phyloP scores from a whole-genome alignment of 2,888 invertebrate species.

The Chironomus riparius region DNA sequence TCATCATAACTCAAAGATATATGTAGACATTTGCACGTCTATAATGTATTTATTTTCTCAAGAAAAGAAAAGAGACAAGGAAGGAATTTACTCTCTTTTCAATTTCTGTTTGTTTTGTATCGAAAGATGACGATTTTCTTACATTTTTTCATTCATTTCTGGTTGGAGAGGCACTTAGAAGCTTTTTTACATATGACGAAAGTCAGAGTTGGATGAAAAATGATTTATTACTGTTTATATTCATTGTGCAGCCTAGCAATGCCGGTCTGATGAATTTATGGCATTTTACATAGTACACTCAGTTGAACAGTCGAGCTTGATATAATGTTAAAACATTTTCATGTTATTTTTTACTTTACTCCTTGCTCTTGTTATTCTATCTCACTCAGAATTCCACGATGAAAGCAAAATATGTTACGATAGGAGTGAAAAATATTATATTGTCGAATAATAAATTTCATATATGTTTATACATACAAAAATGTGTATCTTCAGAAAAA shows the following conservation, averaged over 20 bases:
- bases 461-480: background rate
- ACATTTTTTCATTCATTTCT: no score
- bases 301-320: slow-evolving; percentile 9
- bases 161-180: background rate
- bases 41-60: no score
- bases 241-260: background rate
- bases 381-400: no score
- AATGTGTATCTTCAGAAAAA: no score
- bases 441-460: background rate
- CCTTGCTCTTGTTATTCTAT: background rate
- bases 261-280: slow-evolving; percentile 13
- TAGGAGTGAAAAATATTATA: background rate
- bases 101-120: no score
- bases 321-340: slow-evolving; percentile 1
- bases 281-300: slow-evolving; percentile 6
- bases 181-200: slow-evolving; percentile 15
- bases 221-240: slow-evolving; percentile 20
- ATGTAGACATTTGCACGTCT: background rate
- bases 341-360: background rate
- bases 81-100: no score
- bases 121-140: no score
- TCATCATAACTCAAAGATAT: background rate
- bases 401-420: background rate
- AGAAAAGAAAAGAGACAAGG: no score
- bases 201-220: slow-evolving; percentile 9